Evolutionary conservation across 2,888 invertebrate species (phyloP).

Genomic region (Hirtodrosophila histrioides): DNA sequence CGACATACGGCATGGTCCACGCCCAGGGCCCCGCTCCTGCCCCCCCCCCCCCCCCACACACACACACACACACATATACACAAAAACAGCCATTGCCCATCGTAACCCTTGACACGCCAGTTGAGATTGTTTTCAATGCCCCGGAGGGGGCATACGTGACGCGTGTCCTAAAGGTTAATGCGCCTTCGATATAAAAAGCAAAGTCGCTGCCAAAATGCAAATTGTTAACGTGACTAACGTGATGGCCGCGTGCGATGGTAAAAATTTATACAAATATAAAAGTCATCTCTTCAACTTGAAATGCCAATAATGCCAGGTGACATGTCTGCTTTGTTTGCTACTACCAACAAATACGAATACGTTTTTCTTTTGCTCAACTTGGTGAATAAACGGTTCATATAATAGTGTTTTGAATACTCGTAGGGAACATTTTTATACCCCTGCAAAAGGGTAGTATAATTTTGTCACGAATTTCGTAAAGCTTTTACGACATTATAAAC

Average conservation of each 20-base stretch:
- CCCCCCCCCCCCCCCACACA: neutral
- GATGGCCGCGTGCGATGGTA: conserved; percentile 44
- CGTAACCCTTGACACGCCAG: conserved; percentile 63
- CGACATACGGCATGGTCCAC: conserved; percentile 41
- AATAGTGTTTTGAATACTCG: no score
- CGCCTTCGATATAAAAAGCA: conserved; percentile 58
- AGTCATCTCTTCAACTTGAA: conserved; percentile 35
- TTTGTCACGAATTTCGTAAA: no score
- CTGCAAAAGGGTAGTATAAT: no score
- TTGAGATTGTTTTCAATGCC: conserved; percentile 70
- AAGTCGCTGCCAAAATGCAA: conserved; percentile 64
- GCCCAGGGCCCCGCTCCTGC: conserved; percentile 17
- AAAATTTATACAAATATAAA: conserved; percentile 43
- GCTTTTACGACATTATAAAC: no score
- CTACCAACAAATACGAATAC: neutral
- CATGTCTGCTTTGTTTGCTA: conserved; percentile 19
- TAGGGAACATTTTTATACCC: no score
- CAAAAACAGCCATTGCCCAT: neutral
- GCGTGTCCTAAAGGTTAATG: conserved; percentile 72
- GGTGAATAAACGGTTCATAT: no score
- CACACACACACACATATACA: neutral
- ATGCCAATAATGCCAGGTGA: conserved; percentile 35
- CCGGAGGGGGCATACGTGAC: conserved; percentile 56
- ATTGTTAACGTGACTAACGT: conserved; percentile 73
- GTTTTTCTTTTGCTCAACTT: conserved; percentile 1